Conservation (phyloP, 2,113 vertebrate species). For the Haemorhous mexicanus region DNA sequence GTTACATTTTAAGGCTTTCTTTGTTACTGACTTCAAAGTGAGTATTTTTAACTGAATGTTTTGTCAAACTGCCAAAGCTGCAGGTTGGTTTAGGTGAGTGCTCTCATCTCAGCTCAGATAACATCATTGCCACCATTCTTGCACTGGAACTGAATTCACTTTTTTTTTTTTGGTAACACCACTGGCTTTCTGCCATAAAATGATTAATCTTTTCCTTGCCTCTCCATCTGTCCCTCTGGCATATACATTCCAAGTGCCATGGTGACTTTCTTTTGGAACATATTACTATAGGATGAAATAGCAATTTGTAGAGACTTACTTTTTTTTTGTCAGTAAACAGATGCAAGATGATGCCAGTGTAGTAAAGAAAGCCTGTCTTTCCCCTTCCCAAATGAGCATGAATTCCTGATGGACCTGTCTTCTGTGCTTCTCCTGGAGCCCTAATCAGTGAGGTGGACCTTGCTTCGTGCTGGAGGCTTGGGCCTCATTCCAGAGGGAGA, state of each 20-base stretch:
- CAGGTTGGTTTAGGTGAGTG: not conserved
- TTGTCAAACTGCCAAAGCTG: not conserved
- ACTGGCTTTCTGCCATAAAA: constrained; percentile 33
- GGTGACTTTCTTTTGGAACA: constrained; percentile 42
- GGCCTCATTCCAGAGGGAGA: not conserved
- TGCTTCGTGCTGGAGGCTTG: not conserved
- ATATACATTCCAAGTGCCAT: not conserved
- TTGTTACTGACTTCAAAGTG: not conserved
- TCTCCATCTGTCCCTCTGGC: constrained; percentile 60
- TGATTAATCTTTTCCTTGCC: constrained; percentile 62
- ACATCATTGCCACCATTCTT: not conserved
- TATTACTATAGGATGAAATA: not conserved
- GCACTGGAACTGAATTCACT: not conserved
- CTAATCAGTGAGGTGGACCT: not conserved
- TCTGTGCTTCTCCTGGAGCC: fast-evolving
- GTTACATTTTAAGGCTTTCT: not conserved
- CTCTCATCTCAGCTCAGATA: not conserved
- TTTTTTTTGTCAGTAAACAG: constrained; percentile 53
- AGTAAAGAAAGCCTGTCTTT: constrained; percentile 38
- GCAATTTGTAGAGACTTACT: constrained; percentile 17
- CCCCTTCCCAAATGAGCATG: not conserved
- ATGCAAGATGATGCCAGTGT: constrained; percentile 29
- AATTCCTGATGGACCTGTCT: not conserved
- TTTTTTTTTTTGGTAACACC: not conserved
- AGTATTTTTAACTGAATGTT: not conserved